Evolutionary conservation across 35 echinoderm and acorn worm species (phyloP).

Genomic region (Apostichopus californicus): DNA sequence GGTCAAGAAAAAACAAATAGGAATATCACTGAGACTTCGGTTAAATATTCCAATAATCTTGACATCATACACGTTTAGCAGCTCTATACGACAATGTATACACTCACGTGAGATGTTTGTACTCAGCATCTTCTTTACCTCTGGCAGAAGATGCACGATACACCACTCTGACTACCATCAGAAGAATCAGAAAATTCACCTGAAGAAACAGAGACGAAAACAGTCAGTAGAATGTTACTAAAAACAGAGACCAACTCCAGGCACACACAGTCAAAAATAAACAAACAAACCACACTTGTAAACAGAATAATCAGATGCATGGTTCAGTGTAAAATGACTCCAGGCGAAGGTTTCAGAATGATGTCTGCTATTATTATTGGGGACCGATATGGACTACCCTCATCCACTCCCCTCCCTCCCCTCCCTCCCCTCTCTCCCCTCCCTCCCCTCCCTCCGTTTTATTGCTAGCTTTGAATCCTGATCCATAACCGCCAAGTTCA

Average conservation of each 20-base stretch:
- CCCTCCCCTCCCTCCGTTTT: too few species aligned
- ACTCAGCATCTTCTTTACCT: constrained; percentile 35
- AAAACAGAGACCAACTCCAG: background rate
- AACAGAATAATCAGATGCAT: too few species aligned
- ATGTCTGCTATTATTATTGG: too few species aligned
- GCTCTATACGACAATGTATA: background rate
- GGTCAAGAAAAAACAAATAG: too few species aligned
- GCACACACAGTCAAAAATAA: background rate
- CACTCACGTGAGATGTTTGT: constrained; percentile 54
- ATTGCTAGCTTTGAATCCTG: too few species aligned
- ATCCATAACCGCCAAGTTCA: too few species aligned
- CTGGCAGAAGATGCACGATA: constrained; percentile 18
- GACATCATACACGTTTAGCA: too few species aligned
- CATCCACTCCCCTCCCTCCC: background rate
- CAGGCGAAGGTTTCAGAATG: background rate
- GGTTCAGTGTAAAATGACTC: too few species aligned
- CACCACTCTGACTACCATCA: constrained; percentile 28
- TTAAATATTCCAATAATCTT: too few species aligned
- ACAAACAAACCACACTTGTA: background rate
- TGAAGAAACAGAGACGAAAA: background rate
- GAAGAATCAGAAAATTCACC: constrained; percentile 48
- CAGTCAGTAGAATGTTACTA: too few species aligned
- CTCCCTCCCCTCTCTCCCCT: background rate
- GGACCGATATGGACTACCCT: too few species aligned
- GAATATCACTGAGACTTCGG: too few species aligned